Base-by-base conservation (phyloP, 2,797 vertebrate genomes). In the Clarias fuscus region DNA sequence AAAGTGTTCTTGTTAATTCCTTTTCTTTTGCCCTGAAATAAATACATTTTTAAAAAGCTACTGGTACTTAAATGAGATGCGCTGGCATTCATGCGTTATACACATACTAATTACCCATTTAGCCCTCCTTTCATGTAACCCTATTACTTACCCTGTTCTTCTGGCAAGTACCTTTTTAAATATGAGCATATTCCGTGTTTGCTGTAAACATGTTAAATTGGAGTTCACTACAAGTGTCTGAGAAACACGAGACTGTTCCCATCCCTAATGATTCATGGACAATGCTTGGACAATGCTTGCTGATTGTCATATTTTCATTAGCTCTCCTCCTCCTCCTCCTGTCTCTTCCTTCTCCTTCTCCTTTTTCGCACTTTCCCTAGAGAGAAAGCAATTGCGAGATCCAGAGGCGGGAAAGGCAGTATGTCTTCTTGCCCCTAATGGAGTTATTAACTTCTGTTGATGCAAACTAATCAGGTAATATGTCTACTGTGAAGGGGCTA, bases 391-490 rank as follows among this genome's bases (percentile, higher is more conserved):
- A 76, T 88, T 61, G 37, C 65, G 72, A 85, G 64, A 67, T 75
- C 43, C 78, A 33, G 62, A 72, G 37, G 37, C 13, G 22, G 17
- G 22, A 56, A 30, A 70, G 53, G 79, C 79, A 68, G 48, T n/a
- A 64, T 76, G 22, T 53, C 71, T 71, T 65, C 71, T 84, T 77
- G 56, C 73, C 82, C 73, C 86, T 89, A 90, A 91, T 87, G 56
- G 86, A 90, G 83, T 89, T 90, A 91, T 91, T 89, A 88, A 86
- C 90, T 78, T 68, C 68, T 90, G 86, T 83, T 90, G 90, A 91
- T 91, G 86, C 90, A 90, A 86, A 72, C 80, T 88, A 92, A 93
- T 93, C 86, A 86, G 86, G 91, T 91, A 86, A 90, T 91, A 86
- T 91, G 85, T 84, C 40, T 76, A 84, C 86, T 83, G 22, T 67